Evolutionary conservation across 2,888 invertebrate genomes (phyloP), one percentile per base, ranked within the genome.

Genomic region (Plagodis pulveraria): DNA sequence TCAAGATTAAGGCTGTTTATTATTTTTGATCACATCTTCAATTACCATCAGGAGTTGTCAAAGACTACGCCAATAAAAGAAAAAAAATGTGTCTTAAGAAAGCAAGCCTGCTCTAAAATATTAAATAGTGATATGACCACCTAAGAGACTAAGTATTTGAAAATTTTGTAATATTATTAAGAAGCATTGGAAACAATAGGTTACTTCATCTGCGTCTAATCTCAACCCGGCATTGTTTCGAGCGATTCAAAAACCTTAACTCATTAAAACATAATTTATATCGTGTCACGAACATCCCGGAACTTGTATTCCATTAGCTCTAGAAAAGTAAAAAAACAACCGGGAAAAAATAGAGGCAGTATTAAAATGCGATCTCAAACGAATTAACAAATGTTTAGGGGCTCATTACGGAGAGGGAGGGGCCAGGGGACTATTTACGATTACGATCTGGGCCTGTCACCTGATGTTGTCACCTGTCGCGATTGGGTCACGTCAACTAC

Each of bases 331-430:
- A 58, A 59, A n/a, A 54, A 35, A 10, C 0, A 33, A 5, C 7
- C 10, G 50, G 70, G 69, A 81, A 83, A 82, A 80, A 74, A 62
- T 55, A 49, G 54, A 69, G 66, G 56, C 35, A 50, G 76, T 84
- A 91, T 91, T 89, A 89, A 89, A 88, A 87, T 85, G 70, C 74
- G 84, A 88, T 87, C 70, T 75, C 74, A 66, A 68, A 64, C 73
- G 70, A 80, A 89, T 87, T 87, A 89, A 86, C 86, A 80, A 87
- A 86, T 84, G 83, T 87, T 60, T 81, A 83, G 79, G 73, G 74
- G 67, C 77, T 86, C 80, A 85, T 89, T 86, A 86, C 70, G 70
- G 62, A n/a, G 51, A 49, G 57, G 59, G 69, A 63, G 69, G 72
- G 73, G 69, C 9, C 67, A 32, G 64, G 69, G 70, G 64, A 54